phyloP scores from a whole-genome alignment of 2,797 vertebrate species.

The Helostoma temminkii region DNA sequence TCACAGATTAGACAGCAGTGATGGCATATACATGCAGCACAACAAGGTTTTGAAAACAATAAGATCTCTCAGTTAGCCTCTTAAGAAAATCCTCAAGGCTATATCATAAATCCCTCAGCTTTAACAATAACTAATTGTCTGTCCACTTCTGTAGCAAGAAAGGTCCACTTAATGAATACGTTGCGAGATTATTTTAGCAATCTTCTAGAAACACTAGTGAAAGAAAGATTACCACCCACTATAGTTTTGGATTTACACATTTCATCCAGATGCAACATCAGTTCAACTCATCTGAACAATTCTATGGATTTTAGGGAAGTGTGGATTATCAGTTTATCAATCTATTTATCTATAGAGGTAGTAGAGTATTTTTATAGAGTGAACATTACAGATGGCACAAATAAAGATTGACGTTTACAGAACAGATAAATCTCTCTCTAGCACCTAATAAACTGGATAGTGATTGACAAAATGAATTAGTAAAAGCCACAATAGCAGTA shows the following conservation, averaged over 20 bases:
- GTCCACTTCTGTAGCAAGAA: slow-evolving; percentile 47
- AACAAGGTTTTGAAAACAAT: slow-evolving; percentile 57
- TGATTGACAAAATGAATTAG: slow-evolving; percentile 22
- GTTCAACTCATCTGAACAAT: too few species aligned
- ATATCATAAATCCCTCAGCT: slow-evolving; percentile 66
- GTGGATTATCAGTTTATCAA: too few species aligned
- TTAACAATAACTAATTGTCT: slow-evolving; percentile 57
- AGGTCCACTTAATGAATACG: slow-evolving; percentile 43
- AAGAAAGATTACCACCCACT: slow-evolving; percentile 35
- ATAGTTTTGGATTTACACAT: slow-evolving; percentile 10
- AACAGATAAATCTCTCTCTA: slow-evolving; percentile 7
- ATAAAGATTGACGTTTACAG: neutral
- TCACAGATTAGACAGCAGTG: slow-evolving; percentile 52
- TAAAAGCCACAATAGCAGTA: slow-evolving; percentile 12
- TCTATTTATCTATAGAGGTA: too few species aligned
- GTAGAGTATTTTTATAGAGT: too few species aligned
- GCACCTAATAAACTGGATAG: neutral
- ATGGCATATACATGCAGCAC: slow-evolving; percentile 32
- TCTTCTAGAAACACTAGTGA: slow-evolving; percentile 54
- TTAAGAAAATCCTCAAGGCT: slow-evolving; percentile 59
- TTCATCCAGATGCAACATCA: neutral
- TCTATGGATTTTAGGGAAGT: too few species aligned
- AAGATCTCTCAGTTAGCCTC: slow-evolving; percentile 65
- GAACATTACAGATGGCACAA: neutral
- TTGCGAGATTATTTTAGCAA: slow-evolving; percentile 62